Evolutionary conservation across 2,888 invertebrate species (phyloP), one percentile per base, ranked within the genome.

Genomic region (Pachydiplax longipennis): DNA sequence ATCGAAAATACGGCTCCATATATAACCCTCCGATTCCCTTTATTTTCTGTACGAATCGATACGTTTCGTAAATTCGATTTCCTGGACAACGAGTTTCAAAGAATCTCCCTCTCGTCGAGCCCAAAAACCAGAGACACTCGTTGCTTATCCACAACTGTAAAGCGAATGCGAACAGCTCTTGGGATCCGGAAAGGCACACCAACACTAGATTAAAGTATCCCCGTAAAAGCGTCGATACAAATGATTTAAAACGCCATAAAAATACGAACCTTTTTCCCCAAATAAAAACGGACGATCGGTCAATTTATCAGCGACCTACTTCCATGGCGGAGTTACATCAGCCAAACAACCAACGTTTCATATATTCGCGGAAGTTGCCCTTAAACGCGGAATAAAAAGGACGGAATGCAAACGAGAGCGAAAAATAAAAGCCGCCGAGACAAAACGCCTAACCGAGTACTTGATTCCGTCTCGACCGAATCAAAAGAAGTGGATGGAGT

Each of bases 271-370:
- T 25, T 73, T 73, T 31, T 73, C 22, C 31, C 18, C 13, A 13
- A 73, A 18, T 53, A 53, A 53, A 53, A 53, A 18, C 18, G 53
- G 53, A 31, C 61, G 61, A 61, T 65, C 87, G 65, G 87, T 87
- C 87, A 87, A 87, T 87, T 87, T 87, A 65, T 40, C 87, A 61
- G 61, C 61, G 87, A 87, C 87, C 87, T 87, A 87, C 87, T 87
- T 87, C 61, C n/a, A 22, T 22, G 65, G 15, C 58, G n/a, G 37
- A 87, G 37, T 65, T 37, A 65, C 87, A 87, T n/a, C 37, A 25
- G 31, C 61, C 61, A n/a, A 37, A 31, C 37, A 87, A 58, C 58
- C 1, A 31, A n/a, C 61, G 48, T 25, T 61, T 37, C 61, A 40
- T 37, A 87, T 40, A 35, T 18, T 12, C 83, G 31, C 61, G 40